Evolutionary conservation across 2,113 vertebrate species (phyloP), one percentile per base, ranked within the genome.

Genomic region (Atrichornis clamosus): DNA sequence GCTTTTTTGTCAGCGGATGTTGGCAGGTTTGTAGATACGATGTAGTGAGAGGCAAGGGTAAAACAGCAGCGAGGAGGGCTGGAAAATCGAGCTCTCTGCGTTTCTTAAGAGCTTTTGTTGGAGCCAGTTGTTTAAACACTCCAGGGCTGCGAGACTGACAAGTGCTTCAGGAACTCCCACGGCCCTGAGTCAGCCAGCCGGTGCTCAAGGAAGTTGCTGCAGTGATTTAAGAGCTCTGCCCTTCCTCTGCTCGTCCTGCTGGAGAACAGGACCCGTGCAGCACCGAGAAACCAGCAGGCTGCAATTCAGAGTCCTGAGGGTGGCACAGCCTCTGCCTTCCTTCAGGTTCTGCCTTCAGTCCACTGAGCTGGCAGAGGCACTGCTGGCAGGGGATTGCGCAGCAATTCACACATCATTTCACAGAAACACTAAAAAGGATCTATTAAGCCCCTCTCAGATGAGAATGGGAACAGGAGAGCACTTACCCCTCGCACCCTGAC

Each of bases 371-470:
- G 37, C 83, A 75, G 86, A 33, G 58, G 2, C 67, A 3, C 47
- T 1, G 42, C 6, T 37, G 70, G 37, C 39, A 37, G n/a, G 3
- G 18, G 93, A 97, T 94, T 95, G 96, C 96, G 93, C 87, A 93
- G 96, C 96, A 96, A 96, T 93, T 74, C 88, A 95, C 85, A 26
- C 73, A 65, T 28, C 90, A 72, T 97, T 96, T 92, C 96, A 97
- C 87, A 84, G 96, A 97, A 97, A 97, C 60, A 26, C 70, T 4
- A 27, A n/a, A 26, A 35, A 60, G 6, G 17, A 44, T 7, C 86
- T 9, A 11, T 24, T 14, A 6, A 26, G 44, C 1, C 7, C 44
- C 68, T 5, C 46, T 26, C 27, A 5, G 44, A 5, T 33, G 72
- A 28, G 72, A 27, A 22, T 3, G 37, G 67, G 55, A 62, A 39